These are phyloP conservation scores for Chinchilla lanigera DNA, from an alignment of 2,113 vertebrate genomes.

Conservation along the genomic window DNA sequence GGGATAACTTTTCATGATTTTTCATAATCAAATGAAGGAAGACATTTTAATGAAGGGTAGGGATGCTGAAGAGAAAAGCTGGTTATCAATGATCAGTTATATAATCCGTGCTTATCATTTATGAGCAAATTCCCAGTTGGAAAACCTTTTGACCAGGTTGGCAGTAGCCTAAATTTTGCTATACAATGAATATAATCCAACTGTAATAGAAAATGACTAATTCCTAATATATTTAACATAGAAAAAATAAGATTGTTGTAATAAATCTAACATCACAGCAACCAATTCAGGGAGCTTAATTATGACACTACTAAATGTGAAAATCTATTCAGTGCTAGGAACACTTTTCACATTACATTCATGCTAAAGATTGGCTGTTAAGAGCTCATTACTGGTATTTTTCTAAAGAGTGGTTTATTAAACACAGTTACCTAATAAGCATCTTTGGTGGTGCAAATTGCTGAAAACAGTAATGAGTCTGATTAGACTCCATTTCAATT, in stretches of 20 bases:
- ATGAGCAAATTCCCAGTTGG: conserved; percentile 53
- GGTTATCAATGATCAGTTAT: conserved; percentile 52
- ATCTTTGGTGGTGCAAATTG: conserved; percentile 99
- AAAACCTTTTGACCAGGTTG: conserved; percentile 62
- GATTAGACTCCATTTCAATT: conserved; percentile 99
- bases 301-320: conserved; percentile 98
- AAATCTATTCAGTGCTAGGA: conserved; percentile 93
- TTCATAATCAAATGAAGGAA: conserved; percentile 73
- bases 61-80: conserved; percentile 55
- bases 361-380: conserved; percentile 97
- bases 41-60: conserved; percentile 36
- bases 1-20: conserved; percentile 49
- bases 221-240: conserved; percentile 80
- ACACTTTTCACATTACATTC: conserved; percentile 97
- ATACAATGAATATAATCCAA: conserved; percentile 73
- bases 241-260: conserved; percentile 81
- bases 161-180: conserved; percentile 77
- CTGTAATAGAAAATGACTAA: conserved; percentile 69
- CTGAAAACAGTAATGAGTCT: conserved; percentile 99
- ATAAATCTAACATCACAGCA: conserved; percentile 88
- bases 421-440: conserved; percentile 99
- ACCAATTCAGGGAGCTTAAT: conserved; percentile 94
- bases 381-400: conserved; percentile 99
- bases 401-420: conserved; percentile 99
- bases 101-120: conserved; percentile 73